Conservation (phyloP, 2,888 invertebrate species). For the Monopis laevigella region DNA sequence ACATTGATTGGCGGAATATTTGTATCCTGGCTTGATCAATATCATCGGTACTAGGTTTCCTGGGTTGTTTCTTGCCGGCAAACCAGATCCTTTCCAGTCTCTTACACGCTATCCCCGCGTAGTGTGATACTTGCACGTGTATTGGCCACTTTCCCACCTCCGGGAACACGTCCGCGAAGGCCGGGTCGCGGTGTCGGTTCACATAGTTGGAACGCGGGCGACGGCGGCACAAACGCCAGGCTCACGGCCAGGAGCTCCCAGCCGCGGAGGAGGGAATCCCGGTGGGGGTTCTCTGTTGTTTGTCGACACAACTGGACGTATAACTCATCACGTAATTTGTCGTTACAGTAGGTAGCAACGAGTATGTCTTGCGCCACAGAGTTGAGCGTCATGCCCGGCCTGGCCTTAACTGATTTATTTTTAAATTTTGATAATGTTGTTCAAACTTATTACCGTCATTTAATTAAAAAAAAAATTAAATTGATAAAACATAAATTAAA, state of each 20-base stretch:
- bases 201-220: conserved; percentile 92
- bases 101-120: conserved; percentile 93
- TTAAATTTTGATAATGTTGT: too few species aligned
- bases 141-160: conserved; percentile 90
- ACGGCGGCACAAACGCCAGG: conserved; percentile 93
- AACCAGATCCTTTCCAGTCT: conserved; percentile 88
- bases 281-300: conserved; percentile 92
- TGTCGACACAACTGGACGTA: conserved; percentile 96
- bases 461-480: too few species aligned
- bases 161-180: conserved; percentile 80
- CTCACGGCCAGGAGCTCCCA: conserved; percentile 97
- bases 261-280: conserved; percentile 90
- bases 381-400: conserved; percentile 87
- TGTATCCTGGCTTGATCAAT: conserved; percentile 94
- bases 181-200: conserved; percentile 88
- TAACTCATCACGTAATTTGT: conserved; percentile 90
- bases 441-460: too few species aligned
- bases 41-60: conserved; percentile 91
- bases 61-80: conserved; percentile 86
- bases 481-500: too few species aligned
- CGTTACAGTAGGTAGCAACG: conserved; percentile 82
- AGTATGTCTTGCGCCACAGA: conserved; percentile 91
- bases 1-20: conserved; percentile 97
- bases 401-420: too few species aligned
- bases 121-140: conserved; percentile 89